Evolutionary conservation across 2,888 invertebrate species (phyloP).

Genomic region (Synanthedon andrenaeformis): DNA sequence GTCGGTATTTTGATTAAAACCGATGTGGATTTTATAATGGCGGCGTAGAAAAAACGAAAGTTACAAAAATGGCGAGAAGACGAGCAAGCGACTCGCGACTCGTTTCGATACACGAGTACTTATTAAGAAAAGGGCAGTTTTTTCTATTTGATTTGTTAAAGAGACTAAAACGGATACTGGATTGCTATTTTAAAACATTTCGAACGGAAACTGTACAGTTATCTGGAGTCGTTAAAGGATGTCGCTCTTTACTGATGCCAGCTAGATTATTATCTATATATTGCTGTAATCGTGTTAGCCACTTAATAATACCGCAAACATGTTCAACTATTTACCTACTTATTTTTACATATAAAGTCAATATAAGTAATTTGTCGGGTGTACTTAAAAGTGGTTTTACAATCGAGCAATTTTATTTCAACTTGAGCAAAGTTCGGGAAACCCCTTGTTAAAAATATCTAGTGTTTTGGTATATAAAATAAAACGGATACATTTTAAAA

Average conservation of each 20-base stretch:
- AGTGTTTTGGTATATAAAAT: too few species aligned
- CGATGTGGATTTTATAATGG: constrained; percentile 57
- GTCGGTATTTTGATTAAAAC: constrained; percentile 62
- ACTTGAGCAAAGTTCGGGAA: too few species aligned
- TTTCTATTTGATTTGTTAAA: constrained; percentile 69
- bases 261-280: neutral
- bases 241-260: constrained; percentile 21
- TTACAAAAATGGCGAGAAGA: constrained; percentile 56
- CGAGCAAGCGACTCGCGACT: constrained; percentile 39
- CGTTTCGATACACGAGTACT: constrained; percentile 55
- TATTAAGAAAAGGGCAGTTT: constrained; percentile 68
- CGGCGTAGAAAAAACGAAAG: constrained; percentile 47
- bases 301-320: neutral
- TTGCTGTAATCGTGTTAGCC: neutral
- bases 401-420: too few species aligned
- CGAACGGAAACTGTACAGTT: constrained; percentile 68
- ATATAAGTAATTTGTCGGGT: too few species aligned
- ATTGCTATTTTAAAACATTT: constrained; percentile 66
- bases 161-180: constrained; percentile 57
- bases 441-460: too few species aligned
- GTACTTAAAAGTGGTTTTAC: too few species aligned
- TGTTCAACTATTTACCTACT: too few species aligned
- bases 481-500: too few species aligned
- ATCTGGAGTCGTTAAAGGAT: constrained; percentile 48
- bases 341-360: too few species aligned